These are phyloP conservation scores for Macrotus californicus DNA, from an alignment of 2,113 vertebrate genomes.

Conservation along the genomic window DNA sequence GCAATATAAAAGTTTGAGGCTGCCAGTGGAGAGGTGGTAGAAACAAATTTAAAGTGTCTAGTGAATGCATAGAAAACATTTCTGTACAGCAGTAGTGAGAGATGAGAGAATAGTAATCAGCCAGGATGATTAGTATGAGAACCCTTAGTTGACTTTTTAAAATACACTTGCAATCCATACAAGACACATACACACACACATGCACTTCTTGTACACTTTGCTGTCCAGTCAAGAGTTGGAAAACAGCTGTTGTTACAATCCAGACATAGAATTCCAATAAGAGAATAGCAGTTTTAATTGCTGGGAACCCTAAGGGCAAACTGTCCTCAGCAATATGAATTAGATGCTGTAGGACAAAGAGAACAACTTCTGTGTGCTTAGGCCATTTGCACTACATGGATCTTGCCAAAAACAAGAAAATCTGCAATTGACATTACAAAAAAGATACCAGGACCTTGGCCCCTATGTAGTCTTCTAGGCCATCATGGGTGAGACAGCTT, in stretches of 20 bases:
- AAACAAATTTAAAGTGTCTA: neutral
- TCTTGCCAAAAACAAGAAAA: conserved; percentile 48
- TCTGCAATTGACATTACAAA: neutral
- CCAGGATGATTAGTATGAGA: neutral
- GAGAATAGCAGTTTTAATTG: conserved; percentile 39
- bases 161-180: neutral
- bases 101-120: neutral
- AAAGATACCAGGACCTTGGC: neutral
- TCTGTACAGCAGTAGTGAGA: neutral
- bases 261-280: neutral
- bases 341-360: conserved; percentile 21
- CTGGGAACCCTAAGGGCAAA: conserved; percentile 9
- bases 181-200: neutral
- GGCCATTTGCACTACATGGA: conserved; percentile 36
- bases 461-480: neutral
- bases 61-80: neutral
- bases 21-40: neutral
- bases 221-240: neutral
- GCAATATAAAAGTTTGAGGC: neutral
- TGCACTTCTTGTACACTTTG: neutral
- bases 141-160: neutral
- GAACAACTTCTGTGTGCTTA: conserved; percentile 23
- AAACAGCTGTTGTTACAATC: conserved; percentile 33
- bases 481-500: neutral
- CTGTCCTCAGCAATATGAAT: conserved; percentile 27